Conservation (phyloP, 2,113 vertebrate genomes). For the Xerus inauris region DNA sequence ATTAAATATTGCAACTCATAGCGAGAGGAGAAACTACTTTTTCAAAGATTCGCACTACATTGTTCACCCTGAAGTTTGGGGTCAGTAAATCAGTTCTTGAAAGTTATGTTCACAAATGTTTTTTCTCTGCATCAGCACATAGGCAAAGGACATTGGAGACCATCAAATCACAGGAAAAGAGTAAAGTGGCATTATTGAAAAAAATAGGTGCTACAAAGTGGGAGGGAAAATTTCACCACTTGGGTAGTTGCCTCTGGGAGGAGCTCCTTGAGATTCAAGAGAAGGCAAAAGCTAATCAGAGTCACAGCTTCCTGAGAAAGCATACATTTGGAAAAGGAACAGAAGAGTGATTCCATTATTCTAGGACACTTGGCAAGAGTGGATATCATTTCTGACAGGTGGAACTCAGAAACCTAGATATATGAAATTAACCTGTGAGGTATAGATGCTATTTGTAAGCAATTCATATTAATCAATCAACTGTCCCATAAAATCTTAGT, state of each 20-base stretch:
- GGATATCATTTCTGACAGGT: neutral
- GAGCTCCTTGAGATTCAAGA: neutral
- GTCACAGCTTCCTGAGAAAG: neutral
- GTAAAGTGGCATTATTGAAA: neutral
- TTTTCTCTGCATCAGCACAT: neutral
- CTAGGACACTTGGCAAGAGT: neutral
- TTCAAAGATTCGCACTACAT: neutral
- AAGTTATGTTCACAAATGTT: conserved; percentile 22
- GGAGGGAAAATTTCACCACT: neutral
- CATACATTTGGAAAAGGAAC: neutral
- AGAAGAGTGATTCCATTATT: neutral
- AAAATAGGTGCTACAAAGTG: neutral
- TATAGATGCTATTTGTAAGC: neutral
- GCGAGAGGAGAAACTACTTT: neutral
- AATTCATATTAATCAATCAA: neutral
- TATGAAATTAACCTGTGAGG: neutral
- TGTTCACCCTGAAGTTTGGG: neutral
- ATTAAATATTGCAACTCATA: neutral
- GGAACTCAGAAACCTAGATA: neutral
- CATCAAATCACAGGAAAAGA: neutral
- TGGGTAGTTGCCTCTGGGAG: neutral
- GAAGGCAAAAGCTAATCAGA: neutral
- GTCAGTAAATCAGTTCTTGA: neutral
- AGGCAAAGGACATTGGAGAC: neutral
- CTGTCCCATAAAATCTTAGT: neutral